Evolutionary conservation across 2,113 vertebrate species (phyloP).

Genomic region (Esox niger): DNA sequence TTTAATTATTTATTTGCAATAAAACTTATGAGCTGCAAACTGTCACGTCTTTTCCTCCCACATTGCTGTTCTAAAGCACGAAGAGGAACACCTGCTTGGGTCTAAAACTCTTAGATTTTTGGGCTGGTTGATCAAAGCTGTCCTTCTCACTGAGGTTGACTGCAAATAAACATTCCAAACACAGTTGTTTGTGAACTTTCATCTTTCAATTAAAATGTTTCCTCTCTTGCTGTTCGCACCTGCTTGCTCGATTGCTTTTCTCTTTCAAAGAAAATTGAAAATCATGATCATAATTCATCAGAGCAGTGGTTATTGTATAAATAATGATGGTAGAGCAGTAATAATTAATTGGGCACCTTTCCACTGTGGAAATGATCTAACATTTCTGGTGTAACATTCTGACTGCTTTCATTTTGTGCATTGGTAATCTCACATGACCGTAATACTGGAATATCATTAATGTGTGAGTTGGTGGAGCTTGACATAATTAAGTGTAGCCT

Average conservation of each 20-base stretch:
- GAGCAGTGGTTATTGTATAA: conserved; percentile 38
- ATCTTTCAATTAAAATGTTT: conserved; percentile 41
- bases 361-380: no score
- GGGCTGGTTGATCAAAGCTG: conserved; percentile 62
- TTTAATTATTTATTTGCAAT: conserved; percentile 11
- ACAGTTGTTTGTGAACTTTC: conserved; percentile 49
- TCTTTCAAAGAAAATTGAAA: conserved; percentile 13
- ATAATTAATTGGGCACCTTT: conserved; percentile 32
- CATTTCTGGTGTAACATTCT: no score
- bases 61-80: background rate
- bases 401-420: no score
- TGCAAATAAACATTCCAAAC: conserved; percentile 36
- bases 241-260: conserved; percentile 32
- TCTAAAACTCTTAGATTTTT: conserved; percentile 54
- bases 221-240: conserved; percentile 39
- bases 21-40: background rate
- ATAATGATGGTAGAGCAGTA: conserved; percentile 41
- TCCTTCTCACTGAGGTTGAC: conserved; percentile 44
- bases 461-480: no score
- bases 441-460: background rate
- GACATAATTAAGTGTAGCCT: no score
- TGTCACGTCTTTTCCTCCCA: background rate
- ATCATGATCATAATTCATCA: conserved; percentile 24
- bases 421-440: background rate
- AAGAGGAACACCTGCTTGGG: conserved; percentile 18